Percentiles rank a stretch among this genome's conserved stretches.
Conservation (phyloP, 53 echinoderm and acorn worm genomes). For the Apostichopus leukothele region DNA sequence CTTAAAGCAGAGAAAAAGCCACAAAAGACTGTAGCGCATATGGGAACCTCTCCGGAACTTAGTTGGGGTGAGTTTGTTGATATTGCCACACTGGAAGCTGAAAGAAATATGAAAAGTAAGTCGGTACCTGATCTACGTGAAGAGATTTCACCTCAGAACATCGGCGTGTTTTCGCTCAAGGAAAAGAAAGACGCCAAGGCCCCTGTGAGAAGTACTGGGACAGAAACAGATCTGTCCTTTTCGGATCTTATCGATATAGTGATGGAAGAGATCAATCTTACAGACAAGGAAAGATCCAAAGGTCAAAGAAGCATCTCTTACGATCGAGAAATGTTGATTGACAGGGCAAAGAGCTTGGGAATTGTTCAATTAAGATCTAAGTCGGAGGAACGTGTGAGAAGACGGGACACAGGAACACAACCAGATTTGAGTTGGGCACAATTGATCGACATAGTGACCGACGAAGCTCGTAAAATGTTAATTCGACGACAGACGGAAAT, state of each 20-base stretch:
- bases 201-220: constrained; percentile 10
- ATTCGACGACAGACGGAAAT: neutral
- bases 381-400: constrained; percentile 13
- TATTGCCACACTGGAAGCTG: constrained; percentile 57
- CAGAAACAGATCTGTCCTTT: constrained; percentile 34
- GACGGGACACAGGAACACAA: constrained; percentile 47
- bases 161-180: constrained; percentile 33
- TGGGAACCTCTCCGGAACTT: constrained; percentile 56
- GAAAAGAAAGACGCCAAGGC: neutral
- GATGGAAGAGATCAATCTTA: constrained; percentile 12
- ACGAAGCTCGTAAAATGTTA: constrained; percentile 52
- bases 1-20: constrained; percentile 33
- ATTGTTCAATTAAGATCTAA: constrained; percentile 15
- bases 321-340: constrained; percentile 5
- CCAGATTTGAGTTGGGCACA: constrained; percentile 57
- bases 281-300: neutral
- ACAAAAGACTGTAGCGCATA: constrained; percentile 29
- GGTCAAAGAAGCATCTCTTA: neutral
- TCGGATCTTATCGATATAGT: constrained; percentile 37
- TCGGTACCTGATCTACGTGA: constrained; percentile 29
- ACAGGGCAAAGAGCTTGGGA: constrained; percentile 23
- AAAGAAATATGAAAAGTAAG: constrained; percentile 45
- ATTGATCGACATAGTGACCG: constrained; percentile 47
- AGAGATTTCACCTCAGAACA: neutral
- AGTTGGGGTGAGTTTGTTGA: constrained; percentile 57